These are phyloP conservation scores for Conopomorpha cramerella DNA, from an alignment of 1,140 invertebrate genomes.

Conservation along the genomic window DNA sequence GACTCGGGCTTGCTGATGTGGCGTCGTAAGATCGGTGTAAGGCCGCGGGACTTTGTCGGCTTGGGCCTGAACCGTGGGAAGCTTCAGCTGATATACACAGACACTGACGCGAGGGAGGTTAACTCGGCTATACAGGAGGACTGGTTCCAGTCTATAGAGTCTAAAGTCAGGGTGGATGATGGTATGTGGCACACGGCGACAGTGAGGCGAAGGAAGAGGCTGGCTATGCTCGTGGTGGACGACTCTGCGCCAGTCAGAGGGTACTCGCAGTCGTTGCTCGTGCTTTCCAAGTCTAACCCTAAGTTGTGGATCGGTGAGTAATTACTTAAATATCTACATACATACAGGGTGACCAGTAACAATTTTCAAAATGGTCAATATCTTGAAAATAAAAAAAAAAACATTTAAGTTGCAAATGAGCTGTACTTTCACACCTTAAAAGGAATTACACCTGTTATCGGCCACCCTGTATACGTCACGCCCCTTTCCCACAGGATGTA, in stretches of 20 bases:
- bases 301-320: slow-evolving; percentile 74
- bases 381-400: too few species aligned
- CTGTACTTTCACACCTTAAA: too few species aligned
- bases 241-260: slow-evolving; percentile 64
- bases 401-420: too few species aligned
- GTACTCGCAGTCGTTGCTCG: slow-evolving; percentile 66
- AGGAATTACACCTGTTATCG: too few species aligned
- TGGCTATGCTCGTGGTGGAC: slow-evolving; percentile 73
- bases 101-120: slow-evolving; percentile 43
- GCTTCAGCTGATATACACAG: slow-evolving; percentile 50
- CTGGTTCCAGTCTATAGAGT: slow-evolving; percentile 61
- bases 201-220: slow-evolving; percentile 68
- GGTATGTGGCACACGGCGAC: slow-evolving; percentile 75
- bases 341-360: too few species aligned
- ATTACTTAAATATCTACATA: slow-evolving; percentile 4
- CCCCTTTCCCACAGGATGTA: background rate
- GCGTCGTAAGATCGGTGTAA: slow-evolving; percentile 55
- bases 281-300: slow-evolving; percentile 74
- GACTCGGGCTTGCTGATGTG: slow-evolving; percentile 72
- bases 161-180: slow-evolving; percentile 65
- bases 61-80: slow-evolving; percentile 46
- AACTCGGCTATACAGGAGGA: slow-evolving; percentile 33
- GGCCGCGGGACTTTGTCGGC: slow-evolving; percentile 53
- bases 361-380: too few species aligned
- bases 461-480: too few species aligned